These are phyloP conservation scores for Pomatorhinus ruficollis DNA, from an alignment of 2,113 vertebrate genomes.

Conservation along the genomic window DNA sequence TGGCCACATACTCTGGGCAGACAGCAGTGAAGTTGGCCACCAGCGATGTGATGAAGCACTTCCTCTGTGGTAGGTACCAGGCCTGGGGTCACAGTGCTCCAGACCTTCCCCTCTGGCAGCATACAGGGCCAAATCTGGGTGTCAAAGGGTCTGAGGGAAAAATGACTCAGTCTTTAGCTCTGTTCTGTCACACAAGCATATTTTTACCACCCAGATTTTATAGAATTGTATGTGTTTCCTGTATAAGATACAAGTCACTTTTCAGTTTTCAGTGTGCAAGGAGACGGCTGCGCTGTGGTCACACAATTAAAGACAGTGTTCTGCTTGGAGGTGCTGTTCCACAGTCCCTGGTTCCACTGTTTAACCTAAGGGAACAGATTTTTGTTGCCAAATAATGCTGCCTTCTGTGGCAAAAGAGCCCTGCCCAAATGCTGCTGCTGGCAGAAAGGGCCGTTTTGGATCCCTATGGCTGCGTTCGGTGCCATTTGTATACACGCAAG, in stretches of 20 bases:
- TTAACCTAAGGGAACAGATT: neutral
- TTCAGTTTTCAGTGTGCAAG: neutral
- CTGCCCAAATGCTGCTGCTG: neutral
- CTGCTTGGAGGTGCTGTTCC: neutral
- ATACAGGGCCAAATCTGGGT: neutral
- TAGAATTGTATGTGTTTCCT: neutral
- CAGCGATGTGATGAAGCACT: constrained; percentile 90
- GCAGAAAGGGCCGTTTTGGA: neutral
- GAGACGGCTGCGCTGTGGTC: neutral
- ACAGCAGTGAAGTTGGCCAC: constrained; percentile 93
- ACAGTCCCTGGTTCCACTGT: neutral
- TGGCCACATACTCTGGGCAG: constrained; percentile 97
- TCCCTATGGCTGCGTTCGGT: accelerated
- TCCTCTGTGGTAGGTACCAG: constrained; percentile 84
- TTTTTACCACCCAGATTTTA: neutral
- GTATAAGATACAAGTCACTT: neutral
- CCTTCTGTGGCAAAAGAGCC: neutral
- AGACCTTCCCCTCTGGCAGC: neutral
- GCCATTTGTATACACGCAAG: neutral
- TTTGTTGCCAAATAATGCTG: neutral
- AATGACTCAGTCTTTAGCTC: neutral
- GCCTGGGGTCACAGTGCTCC: neutral
- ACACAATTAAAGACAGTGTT: neutral
- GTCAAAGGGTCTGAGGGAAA: neutral
- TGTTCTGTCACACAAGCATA: neutral